phyloP scores from a whole-genome alignment of 1,140 invertebrate species.

The Leptinotarsa lineolata region DNA sequence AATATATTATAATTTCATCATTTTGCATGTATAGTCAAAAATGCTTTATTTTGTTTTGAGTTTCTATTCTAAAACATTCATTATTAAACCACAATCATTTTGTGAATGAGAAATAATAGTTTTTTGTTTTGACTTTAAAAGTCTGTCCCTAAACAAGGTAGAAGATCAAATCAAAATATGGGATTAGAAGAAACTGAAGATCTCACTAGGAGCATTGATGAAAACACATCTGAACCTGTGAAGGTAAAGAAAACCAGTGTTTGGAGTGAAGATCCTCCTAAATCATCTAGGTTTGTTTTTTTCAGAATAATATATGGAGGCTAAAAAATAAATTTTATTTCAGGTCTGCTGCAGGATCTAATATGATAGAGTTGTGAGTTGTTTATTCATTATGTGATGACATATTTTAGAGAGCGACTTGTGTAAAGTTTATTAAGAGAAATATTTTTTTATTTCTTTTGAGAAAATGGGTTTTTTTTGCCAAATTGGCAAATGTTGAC shows the following conservation, averaged over 20 bases:
- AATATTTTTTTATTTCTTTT: too few relatives aligned
- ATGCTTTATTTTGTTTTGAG: too few relatives aligned
- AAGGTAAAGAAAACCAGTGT: conserved; percentile 47
- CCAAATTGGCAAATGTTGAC: too few relatives aligned
- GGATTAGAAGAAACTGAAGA: conserved; percentile 28
- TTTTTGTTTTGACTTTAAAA: conserved; percentile 10
- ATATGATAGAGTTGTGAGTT: conserved; percentile 51
- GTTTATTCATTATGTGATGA: background rate
- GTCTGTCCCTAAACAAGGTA: conserved; percentile 46
- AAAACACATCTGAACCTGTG: conserved; percentile 35
- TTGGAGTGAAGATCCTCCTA: conserved; percentile 51
- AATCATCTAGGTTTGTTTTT: conserved; percentile 47
- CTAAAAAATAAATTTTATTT: conserved; percentile 21
- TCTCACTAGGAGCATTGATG: conserved; percentile 31
- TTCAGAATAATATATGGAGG: background rate
- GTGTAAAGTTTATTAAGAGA: too few relatives aligned
- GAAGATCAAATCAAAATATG: conserved; percentile 41
- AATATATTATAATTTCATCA: too few relatives aligned
- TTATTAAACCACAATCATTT: too few relatives aligned
- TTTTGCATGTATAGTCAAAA: too few relatives aligned
- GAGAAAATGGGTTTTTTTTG: too few relatives aligned
- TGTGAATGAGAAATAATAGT: too few relatives aligned
- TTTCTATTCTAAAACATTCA: too few relatives aligned
- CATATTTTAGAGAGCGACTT: too few relatives aligned
- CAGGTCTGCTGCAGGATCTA: conserved; percentile 42